These are phyloP conservation scores for Pseudococcus jackbeardsleyi DNA, from an alignment of 2,888 invertebrate species.

Conservation along the genomic window DNA sequence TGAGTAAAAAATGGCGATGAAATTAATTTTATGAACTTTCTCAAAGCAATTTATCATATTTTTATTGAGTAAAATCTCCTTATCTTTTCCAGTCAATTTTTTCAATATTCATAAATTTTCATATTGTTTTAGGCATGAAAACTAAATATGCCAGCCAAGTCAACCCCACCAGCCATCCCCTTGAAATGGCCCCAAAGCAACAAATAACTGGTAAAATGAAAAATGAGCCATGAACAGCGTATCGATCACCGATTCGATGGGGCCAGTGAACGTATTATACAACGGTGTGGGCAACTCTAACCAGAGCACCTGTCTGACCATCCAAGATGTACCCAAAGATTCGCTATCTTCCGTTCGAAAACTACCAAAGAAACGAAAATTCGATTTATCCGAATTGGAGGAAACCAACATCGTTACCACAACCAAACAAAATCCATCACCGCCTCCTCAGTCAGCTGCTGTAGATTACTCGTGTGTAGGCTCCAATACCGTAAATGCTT, in stretches of 20 bases:
- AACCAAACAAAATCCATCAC: conserved; percentile 66
- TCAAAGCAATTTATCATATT: background rate
- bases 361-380: conserved; percentile 94
- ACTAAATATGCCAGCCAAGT: background rate
- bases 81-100: background rate
- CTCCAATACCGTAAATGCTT: background rate
- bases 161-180: background rate
- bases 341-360: conserved; percentile 72
- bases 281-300: conserved; percentile 47
- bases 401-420: conserved; percentile 70
- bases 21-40: background rate
- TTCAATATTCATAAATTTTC: background rate
- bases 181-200: background rate
- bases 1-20: background rate
- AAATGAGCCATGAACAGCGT: background rate
- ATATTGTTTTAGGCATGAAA: background rate
- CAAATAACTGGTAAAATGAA: background rate
- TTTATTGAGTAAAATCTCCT: background rate
- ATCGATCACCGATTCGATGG: conserved; percentile 20
- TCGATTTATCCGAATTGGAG: conserved; percentile 83
- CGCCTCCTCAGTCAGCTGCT: conserved; percentile 75
- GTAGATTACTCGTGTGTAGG: conserved; percentile 74
- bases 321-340: conserved; percentile 44
- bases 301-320: conserved; percentile 12
- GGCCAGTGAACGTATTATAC: conserved; percentile 50